Conservation (phyloP, 2,888 invertebrate genomes). For the Xylophagus ater region DNA sequence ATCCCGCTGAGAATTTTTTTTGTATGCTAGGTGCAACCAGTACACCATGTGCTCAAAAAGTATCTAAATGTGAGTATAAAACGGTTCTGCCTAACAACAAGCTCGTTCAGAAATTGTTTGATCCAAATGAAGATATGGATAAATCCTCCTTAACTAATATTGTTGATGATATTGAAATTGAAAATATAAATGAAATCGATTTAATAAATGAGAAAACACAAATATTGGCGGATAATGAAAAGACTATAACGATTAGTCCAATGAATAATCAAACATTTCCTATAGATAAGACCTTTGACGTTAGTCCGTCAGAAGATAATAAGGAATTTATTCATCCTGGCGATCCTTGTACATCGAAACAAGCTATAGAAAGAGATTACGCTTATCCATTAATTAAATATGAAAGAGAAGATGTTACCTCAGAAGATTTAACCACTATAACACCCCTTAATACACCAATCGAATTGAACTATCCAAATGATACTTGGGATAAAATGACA, state of each 20-base stretch:
- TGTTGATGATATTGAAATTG: too few species aligned
- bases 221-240: too few species aligned
- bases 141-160: too few species aligned
- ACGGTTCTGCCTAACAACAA: too few species aligned
- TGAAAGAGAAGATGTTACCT: slow-evolving; percentile 19
- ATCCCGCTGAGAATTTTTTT: too few species aligned
- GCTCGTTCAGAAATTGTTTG: too few species aligned
- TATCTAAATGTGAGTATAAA: too few species aligned
- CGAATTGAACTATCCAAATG: slow-evolving; percentile 20
- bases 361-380: slow-evolving; percentile 16
- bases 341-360: slow-evolving; percentile 18
- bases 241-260: too few species aligned
- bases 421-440: slow-evolving; percentile 21
- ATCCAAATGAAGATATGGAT: too few species aligned
- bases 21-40: too few species aligned
- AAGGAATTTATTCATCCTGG: slow-evolving; percentile 11
- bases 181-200: too few species aligned
- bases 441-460: slow-evolving; percentile 23
- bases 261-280: slow-evolving; percentile 16
- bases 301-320: slow-evolving; percentile 4
- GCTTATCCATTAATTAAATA: slow-evolving; percentile 18
- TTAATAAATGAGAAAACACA: too few species aligned
- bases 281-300: slow-evolving; percentile 14
- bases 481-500: slow-evolving; percentile 21
- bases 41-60: slow-evolving; percentile 16